Evolutionary conservation across 64 coral and sea anemone species (phyloP), one percentile per base, ranked within the genome.

Genomic region (Anthopleura sola): DNA sequence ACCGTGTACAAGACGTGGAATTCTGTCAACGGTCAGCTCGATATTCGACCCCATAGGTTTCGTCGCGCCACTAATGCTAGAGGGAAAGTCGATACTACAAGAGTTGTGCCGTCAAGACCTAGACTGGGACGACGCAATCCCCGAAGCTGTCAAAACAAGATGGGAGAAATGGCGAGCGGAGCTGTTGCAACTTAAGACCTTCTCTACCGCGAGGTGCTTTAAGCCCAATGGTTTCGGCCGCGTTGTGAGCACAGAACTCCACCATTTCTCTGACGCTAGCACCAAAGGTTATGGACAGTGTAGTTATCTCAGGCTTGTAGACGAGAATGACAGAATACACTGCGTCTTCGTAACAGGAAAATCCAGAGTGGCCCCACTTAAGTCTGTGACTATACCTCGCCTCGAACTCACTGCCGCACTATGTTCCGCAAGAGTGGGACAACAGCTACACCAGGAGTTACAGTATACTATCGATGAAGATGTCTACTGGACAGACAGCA

Each of bases 221-320:
- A 89, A 75, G 40, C 87, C 88, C 13, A 29, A 40, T 6, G 49
- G 58, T 29, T 89, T 89, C 40, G 88, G 88, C 5, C 3, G 29
- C 16, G 47, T 89, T 5, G 79, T 55, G 1, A 60, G 21, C 12
- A 47, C 55, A 16, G 60, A 89, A 14, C 66, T 89, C 1, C 81
- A 89, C 28, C 80, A 89, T 31, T 89, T 89, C 80, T 89, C 68
- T 1, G 88, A 89, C 28, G 81, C 88, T 5, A 89, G 88, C 29
- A 26, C 56, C 5, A 89, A 84, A 33, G 88, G 87, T 5, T 89
- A 89, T 28, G 88, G 88, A 0, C 88, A 89, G 36, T 89, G 87
- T 54, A 89, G 87, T 20, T 89, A 89, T 18, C 31, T 89, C 0
- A 38, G 80, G 23, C 68, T 89, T 7, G 36, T 75, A 2, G 60